Conservation (phyloP, 2,797 vertebrate genomes). For the Hoplostethus atlanticus region DNA sequence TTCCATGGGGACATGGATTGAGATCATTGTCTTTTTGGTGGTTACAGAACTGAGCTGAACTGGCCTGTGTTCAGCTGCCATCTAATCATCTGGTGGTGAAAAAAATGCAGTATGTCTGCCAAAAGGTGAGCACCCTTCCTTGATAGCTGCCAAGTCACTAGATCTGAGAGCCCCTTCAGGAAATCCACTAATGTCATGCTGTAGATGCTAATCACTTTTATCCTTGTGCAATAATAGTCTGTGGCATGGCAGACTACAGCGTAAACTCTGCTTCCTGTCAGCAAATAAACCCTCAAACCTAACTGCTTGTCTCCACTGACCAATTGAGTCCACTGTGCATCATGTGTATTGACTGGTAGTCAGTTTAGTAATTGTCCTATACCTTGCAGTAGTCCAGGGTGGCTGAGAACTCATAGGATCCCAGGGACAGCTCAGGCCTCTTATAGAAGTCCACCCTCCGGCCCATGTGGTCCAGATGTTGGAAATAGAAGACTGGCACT, state of each 20-base stretch:
- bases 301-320: neutral
- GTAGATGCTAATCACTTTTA: neutral
- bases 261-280: neutral
- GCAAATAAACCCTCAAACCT: neutral
- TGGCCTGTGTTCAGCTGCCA: constrained; percentile 8
- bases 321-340: neutral
- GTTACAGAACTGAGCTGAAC: constrained; percentile 29
- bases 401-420: constrained; percentile 94
- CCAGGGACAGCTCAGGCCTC: constrained; percentile 94
- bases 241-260: neutral
- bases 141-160: neutral
- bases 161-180: constrained; percentile 8
- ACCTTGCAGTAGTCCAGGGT: constrained; percentile 97
- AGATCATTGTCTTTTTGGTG: constrained; percentile 10
- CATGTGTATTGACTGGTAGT: neutral
- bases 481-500: constrained; percentile 95
- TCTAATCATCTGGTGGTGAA: constrained; percentile 32
- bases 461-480: constrained; percentile 96
- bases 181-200: neutral
- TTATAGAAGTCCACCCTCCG: constrained; percentile 92
- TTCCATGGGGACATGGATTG: constrained; percentile 30
- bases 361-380: constrained; percentile 33
- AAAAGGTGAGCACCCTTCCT: constrained; percentile 25
- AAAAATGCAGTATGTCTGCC: constrained; percentile 39
- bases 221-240: neutral